These are phyloP conservation scores for Augiades crinisus DNA, from an alignment of 2,888 invertebrate species.

Conservation along the genomic window DNA sequence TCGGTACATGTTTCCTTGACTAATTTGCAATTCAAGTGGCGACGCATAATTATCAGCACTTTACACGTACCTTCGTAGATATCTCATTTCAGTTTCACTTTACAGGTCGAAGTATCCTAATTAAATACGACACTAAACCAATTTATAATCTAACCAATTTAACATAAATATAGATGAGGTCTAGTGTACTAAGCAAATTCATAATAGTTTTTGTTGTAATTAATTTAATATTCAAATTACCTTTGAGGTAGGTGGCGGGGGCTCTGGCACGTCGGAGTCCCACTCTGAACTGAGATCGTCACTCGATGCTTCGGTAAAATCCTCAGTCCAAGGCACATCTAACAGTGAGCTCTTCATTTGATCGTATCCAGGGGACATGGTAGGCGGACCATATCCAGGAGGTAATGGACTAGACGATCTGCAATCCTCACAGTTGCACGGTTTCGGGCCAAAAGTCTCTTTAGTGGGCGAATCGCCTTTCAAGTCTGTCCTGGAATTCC, in stretches of 20 bases:
- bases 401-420: slow-evolving; percentile 78
- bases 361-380: slow-evolving; percentile 85
- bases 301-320: slow-evolving; percentile 94
- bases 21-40: slow-evolving; percentile 39
- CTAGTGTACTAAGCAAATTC: neutral
- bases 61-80: slow-evolving; percentile 5
- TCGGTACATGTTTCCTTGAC: slow-evolving; percentile 28
- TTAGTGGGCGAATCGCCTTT: slow-evolving; percentile 53
- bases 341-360: slow-evolving; percentile 89
- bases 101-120: neutral
- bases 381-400: slow-evolving; percentile 69
- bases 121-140: neutral
- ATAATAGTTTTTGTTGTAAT: neutral
- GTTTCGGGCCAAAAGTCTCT: slow-evolving; percentile 59
- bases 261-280: slow-evolving; percentile 90
- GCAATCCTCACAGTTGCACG: slow-evolving; percentile 73
- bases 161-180: neutral
- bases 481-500: slow-evolving; percentile 56
- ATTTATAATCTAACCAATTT: neutral
- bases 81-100: slow-evolving; percentile 8
- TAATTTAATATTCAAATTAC: slow-evolving; percentile 38
- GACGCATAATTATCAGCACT: slow-evolving; percentile 22
- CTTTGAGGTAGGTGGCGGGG: slow-evolving; percentile 66
- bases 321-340: slow-evolving; percentile 88
- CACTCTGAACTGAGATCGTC: slow-evolving; percentile 96